phyloP scores from a whole-genome alignment of 2,797 vertebrate species.

The Sebastes steindachneri region DNA sequence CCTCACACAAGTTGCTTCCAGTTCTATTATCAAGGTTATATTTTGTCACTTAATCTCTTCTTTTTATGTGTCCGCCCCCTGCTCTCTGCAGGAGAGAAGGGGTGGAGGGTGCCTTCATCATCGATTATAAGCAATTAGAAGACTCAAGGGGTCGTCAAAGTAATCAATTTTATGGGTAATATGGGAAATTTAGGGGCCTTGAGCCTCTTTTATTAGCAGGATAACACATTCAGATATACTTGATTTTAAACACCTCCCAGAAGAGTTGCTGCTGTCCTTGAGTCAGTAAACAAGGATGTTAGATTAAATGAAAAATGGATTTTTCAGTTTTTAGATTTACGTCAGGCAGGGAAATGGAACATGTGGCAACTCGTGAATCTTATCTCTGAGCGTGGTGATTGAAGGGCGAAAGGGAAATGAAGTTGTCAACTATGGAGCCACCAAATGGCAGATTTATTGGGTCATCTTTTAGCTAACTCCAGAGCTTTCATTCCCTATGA shows the following conservation, averaged over 20 bases:
- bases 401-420: neutral
- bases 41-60: neutral
- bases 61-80: neutral
- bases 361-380: neutral
- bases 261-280: conserved; percentile 8
- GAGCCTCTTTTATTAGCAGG: conserved; percentile 13
- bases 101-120: neutral
- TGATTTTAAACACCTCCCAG: conserved; percentile 22
- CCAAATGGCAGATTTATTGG: neutral
- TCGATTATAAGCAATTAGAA: conserved; percentile 17
- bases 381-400: neutral
- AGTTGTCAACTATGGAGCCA: neutral
- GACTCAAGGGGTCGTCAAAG: conserved; percentile 11
- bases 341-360: neutral
- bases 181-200: neutral
- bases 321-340: conserved; percentile 27
- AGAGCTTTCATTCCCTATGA: neutral
- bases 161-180: conserved; percentile 24
- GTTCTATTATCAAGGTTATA: neutral
- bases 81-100: neutral
- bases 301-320: conserved; percentile 26
- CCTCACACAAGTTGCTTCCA: neutral
- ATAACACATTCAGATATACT: conserved; percentile 19
- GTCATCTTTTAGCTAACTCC: neutral
- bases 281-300: conserved; percentile 42